These are phyloP conservation scores for Xylophagus ater DNA, from an alignment of 2,888 invertebrate species.

Conservation along the genomic window DNA sequence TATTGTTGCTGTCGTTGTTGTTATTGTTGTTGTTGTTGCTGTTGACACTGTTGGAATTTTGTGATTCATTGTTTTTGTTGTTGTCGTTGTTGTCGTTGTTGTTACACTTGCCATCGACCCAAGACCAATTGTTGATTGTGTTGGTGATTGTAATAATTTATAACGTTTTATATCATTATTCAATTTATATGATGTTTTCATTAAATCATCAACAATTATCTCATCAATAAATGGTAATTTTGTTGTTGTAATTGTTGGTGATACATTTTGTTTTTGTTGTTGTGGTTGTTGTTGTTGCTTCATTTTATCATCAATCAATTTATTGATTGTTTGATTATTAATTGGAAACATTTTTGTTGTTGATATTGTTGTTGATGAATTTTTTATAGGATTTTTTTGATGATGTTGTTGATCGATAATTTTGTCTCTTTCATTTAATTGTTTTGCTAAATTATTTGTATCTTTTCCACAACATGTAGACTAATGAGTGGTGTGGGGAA, in stretches of 20 bases:
- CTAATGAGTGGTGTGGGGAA: slow-evolving; percentile 9
- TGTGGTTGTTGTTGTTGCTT: slow-evolving; percentile 38
- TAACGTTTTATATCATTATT: not conserved
- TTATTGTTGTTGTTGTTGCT: slow-evolving; percentile 29
- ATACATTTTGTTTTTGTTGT: slow-evolving; percentile 41
- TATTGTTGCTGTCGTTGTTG: slow-evolving; percentile 24
- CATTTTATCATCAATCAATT: no score
- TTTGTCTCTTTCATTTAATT: slow-evolving; percentile 31
- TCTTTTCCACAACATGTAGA: slow-evolving; percentile 33
- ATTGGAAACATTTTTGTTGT: no score
- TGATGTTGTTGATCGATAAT: slow-evolving; percentile 20
- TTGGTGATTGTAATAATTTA: not conserved
- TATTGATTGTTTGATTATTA: no score
- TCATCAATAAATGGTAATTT: slow-evolving; percentile 37
- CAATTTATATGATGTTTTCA: no score
- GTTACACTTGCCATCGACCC: not conserved
- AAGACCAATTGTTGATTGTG: not conserved
- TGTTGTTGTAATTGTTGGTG: slow-evolving; percentile 24
- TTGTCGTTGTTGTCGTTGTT: slow-evolving; percentile 16
- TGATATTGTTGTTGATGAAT: no score
- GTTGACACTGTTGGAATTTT: slow-evolving; percentile 32
- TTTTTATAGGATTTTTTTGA: no score
- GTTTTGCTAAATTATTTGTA: slow-evolving; percentile 31
- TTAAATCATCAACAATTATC: no score
- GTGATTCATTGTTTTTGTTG: slow-evolving; percentile 17